A percentile compares a stretch with the other conserved stretches of the same genome.
phyloP scores from a whole-genome alignment of 2,113 vertebrate species.

The Rafetus swinhoei region DNA sequence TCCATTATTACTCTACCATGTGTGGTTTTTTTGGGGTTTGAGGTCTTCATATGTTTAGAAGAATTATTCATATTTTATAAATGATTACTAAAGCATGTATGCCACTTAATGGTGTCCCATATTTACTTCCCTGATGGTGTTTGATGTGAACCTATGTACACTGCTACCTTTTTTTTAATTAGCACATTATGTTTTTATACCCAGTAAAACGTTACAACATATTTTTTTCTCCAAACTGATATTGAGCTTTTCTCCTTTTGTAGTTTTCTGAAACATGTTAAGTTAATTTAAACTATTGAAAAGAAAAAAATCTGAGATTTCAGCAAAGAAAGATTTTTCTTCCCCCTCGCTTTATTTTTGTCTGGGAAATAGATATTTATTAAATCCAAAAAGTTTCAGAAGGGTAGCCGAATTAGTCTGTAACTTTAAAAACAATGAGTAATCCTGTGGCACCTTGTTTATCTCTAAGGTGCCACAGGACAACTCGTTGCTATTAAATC shows the following conservation, averaged over 20 bases:
- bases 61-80: slow-evolving; percentile 62
- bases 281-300: background rate
- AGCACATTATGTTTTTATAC: slow-evolving; percentile 35
- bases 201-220: slow-evolving; percentile 33
- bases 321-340: background rate
- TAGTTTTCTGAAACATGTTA: slow-evolving; percentile 12
- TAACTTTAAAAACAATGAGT: too few species aligned
- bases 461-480: too few species aligned
- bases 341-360: background rate
- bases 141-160: slow-evolving; percentile 30
- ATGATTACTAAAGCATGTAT: slow-evolving; percentile 46
- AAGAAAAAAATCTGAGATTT: background rate
- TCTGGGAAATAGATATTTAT: background rate
- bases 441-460: too few species aligned
- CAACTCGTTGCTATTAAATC: background rate
- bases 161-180: slow-evolving; percentile 31
- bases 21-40: slow-evolving; percentile 16
- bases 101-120: slow-evolving; percentile 52
- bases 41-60: slow-evolving; percentile 58
- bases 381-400: background rate
- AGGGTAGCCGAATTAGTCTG: too few species aligned
- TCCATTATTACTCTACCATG: background rate
- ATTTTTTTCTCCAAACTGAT: background rate
- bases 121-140: slow-evolving; percentile 47
- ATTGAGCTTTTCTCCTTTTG: background rate